These are phyloP conservation scores for Mormyrops attenuatus DNA, from an alignment of 2,797 vertebrate genomes.

Conservation along the genomic window DNA sequence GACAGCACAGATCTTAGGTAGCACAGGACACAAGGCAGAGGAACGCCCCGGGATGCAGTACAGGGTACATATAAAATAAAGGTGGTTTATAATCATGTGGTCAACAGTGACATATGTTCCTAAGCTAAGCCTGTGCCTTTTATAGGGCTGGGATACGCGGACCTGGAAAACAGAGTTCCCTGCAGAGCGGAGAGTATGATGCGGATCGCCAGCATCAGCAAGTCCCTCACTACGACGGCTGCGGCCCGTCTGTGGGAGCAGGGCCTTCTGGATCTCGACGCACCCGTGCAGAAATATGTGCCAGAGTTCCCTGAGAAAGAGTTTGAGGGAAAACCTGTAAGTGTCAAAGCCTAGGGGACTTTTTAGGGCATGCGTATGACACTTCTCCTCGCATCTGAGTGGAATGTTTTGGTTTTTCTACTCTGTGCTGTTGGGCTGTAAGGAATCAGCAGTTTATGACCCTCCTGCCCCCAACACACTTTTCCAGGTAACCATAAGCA, in stretches of 20 bases:
- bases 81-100: not conserved
- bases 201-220: constrained; percentile 96
- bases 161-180: constrained; percentile 84
- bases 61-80: not conserved
- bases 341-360: constrained; percentile 20
- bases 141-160: constrained; percentile 84
- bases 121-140: not conserved
- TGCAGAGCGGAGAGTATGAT: constrained; percentile 82
- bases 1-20: too few relatives aligned
- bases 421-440: not conserved
- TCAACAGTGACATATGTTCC: not conserved
- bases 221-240: constrained; percentile 85
- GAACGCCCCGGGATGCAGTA: not conserved
- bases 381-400: not conserved
- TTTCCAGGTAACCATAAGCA: constrained; percentile 80
- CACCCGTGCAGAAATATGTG: constrained; percentile 86
- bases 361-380: not conserved
- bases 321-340: constrained; percentile 84
- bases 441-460: not conserved
- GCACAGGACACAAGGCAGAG: not conserved
- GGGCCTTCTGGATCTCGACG: constrained; percentile 84
- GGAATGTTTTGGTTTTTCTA: not conserved
- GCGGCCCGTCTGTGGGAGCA: constrained; percentile 84
- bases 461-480: not conserved
- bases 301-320: constrained; percentile 91